These are phyloP conservation scores for Nomada fucata DNA, from an alignment of 2,888 invertebrate species.

Conservation along the genomic window DNA sequence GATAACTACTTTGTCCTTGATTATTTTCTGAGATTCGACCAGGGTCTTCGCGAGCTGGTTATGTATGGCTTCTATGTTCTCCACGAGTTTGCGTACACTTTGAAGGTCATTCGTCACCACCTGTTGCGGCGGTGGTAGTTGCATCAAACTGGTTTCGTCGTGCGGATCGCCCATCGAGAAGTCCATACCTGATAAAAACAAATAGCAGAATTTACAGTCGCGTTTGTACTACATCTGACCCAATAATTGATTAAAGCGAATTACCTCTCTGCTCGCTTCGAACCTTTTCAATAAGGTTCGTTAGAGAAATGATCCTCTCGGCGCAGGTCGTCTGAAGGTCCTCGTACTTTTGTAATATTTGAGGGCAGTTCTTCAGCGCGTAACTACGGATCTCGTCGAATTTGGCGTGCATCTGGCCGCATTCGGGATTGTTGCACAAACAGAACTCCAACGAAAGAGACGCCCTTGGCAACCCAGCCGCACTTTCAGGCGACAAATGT, in stretches of 20 bases:
- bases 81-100: slow-evolving; percentile 74
- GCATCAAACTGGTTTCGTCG: slow-evolving; percentile 75
- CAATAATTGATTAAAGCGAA: slow-evolving; percentile 7
- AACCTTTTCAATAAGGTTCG: slow-evolving; percentile 86
- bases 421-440: slow-evolving; percentile 76
- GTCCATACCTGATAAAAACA: slow-evolving; percentile 72
- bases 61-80: slow-evolving; percentile 79
- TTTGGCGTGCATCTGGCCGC: slow-evolving; percentile 72
- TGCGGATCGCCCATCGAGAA: slow-evolving; percentile 71
- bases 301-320: slow-evolving; percentile 86
- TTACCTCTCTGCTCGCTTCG: slow-evolving; percentile 85
- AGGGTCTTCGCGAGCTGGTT: slow-evolving; percentile 76
- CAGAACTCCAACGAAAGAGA: slow-evolving; percentile 60
- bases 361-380: slow-evolving; percentile 72
- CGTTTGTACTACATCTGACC: too few relatives aligned
- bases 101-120: slow-evolving; percentile 62
- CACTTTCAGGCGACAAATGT: neutral
- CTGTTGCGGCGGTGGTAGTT: slow-evolving; percentile 66
- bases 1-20: slow-evolving; percentile 59
- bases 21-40: slow-evolving; percentile 76
- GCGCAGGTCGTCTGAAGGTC: slow-evolving; percentile 86
- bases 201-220: neutral
- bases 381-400: slow-evolving; percentile 68
- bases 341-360: slow-evolving; percentile 83
- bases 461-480: neutral